phyloP scores from a whole-genome alignment of 2,888 invertebrate species.

The Anodontia alba region DNA sequence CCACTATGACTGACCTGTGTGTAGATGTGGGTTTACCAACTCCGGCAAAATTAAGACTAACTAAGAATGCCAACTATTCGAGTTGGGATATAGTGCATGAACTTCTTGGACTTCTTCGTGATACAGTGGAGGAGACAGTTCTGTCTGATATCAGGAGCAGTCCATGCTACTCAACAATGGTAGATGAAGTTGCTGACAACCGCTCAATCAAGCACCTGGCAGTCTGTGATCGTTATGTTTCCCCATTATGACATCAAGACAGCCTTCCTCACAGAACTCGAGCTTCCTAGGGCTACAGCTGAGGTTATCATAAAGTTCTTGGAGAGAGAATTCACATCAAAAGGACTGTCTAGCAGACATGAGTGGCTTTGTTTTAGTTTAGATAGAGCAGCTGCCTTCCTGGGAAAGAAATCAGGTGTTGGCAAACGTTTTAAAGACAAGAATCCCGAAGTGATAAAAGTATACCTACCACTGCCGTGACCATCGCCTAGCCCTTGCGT shows the following conservation, averaged over 20 bases:
- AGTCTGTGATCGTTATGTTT: background rate
- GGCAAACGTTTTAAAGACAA: conserved; percentile 28
- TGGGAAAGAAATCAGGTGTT: conserved; percentile 41
- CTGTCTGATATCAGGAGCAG: conserved; percentile 10
- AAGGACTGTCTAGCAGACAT: background rate
- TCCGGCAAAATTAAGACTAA: conserved; percentile 25
- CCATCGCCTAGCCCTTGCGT: conserved; percentile 46
- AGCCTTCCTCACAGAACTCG: background rate
- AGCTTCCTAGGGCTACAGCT: too few relatives aligned
- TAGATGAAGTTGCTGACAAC: conserved; percentile 44
- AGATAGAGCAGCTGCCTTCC: conserved; percentile 50
- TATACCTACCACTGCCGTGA: conserved; percentile 40
- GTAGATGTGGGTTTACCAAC: conserved; percentile 29
- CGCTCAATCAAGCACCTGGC: conserved; percentile 30
- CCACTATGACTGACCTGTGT: conserved; percentile 29
- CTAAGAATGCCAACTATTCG: conserved; percentile 34
- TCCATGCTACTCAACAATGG: conserved; percentile 32
- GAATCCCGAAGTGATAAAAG: conserved; percentile 31
- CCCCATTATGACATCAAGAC: background rate
- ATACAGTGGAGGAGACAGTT: conserved; percentile 24
- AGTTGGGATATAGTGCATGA: conserved; percentile 48
- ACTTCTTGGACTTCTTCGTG: conserved; percentile 23
- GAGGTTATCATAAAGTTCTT: too few relatives aligned
- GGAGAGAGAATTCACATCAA: background rate
- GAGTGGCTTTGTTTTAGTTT: conserved; percentile 46